phyloP scores from a whole-genome alignment of 2,888 invertebrate genomes.

The Linyphia triangularis region DNA sequence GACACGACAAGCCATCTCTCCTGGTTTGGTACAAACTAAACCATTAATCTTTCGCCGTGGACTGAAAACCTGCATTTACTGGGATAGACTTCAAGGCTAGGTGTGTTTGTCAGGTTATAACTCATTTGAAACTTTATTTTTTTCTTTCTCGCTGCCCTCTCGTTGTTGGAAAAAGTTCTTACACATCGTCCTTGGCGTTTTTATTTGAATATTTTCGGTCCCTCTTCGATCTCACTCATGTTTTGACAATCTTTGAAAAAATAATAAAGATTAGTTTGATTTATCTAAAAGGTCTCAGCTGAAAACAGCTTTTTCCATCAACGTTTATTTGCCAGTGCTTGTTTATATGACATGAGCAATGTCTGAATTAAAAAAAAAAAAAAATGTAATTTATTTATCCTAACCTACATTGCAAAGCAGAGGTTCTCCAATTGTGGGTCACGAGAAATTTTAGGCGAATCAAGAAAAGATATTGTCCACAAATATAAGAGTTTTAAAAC shows the following conservation, averaged over 20 bases:
- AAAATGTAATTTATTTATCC: no score
- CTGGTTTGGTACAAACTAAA: slow-evolving; percentile 5
- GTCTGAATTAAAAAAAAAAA: no score
- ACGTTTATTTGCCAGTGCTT: no score
- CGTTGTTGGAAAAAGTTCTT: background rate
- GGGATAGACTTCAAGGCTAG: slow-evolving; percentile 52
- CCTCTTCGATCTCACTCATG: background rate
- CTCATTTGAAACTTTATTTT: slow-evolving; percentile 4
- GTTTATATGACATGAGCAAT: no score
- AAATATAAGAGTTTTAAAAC: no score
- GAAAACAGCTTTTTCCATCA: slow-evolving; percentile 8
- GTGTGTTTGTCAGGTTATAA: slow-evolving; percentile 53
- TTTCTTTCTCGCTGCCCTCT: background rate
- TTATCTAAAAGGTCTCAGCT: slow-evolving; percentile 5
- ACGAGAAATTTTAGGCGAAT: no score
- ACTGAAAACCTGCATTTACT: slow-evolving; percentile 21
- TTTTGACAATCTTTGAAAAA: background rate
- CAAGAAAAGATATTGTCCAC: no score
- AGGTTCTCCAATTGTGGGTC: no score
- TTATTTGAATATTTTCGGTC: slow-evolving; percentile 51
- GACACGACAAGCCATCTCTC: slow-evolving; percentile 3
- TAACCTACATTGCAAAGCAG: no score
- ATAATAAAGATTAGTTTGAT: slow-evolving; percentile 45
- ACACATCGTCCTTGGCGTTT: slow-evolving; percentile 48
- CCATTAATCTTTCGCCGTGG: slow-evolving; percentile 30